Percentiles rank a stretch among this genome's conserved stretches.
These are phyloP conservation scores for Allochrocebus solatus DNA, from an alignment of 2,797 vertebrate genomes.

Conservation along the genomic window DNA sequence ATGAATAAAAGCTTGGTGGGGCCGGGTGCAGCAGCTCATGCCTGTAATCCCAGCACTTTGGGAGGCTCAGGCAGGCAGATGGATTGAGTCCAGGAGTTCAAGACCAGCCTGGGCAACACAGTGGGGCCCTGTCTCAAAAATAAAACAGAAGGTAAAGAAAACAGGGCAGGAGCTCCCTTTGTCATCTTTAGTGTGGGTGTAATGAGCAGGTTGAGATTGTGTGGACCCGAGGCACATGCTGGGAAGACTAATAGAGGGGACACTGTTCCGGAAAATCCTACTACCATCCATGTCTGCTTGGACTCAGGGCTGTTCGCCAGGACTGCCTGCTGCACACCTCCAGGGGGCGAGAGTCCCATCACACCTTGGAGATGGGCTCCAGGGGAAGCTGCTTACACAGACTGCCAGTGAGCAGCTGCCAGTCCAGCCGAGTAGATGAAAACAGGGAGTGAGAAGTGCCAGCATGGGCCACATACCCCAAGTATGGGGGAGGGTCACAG, in stretches of 20 bases:
- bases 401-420: too few relatives aligned
- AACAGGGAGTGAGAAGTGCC: background rate
- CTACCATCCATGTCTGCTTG: fast-evolving
- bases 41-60: background rate
- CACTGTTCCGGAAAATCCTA: fast-evolving
- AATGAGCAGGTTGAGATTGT: fast-evolving
- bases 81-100: background rate
- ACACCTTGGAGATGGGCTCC: background rate
- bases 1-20: background rate
- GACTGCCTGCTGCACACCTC: background rate
- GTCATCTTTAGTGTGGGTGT: background rate
- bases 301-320: background rate
- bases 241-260: too few relatives aligned
- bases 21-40: background rate
- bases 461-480: fast-evolving
- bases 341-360: background rate
- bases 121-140: background rate
- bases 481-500: too few relatives aligned
- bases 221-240: background rate
- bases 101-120: background rate
- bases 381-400: background rate
- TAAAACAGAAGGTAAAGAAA: background rate
- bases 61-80: background rate
- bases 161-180: background rate
- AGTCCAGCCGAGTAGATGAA: too few relatives aligned